These are phyloP conservation scores for Rattus rattus DNA, from an alignment of 2,113 vertebrate genomes.

Conservation along the genomic window DNA sequence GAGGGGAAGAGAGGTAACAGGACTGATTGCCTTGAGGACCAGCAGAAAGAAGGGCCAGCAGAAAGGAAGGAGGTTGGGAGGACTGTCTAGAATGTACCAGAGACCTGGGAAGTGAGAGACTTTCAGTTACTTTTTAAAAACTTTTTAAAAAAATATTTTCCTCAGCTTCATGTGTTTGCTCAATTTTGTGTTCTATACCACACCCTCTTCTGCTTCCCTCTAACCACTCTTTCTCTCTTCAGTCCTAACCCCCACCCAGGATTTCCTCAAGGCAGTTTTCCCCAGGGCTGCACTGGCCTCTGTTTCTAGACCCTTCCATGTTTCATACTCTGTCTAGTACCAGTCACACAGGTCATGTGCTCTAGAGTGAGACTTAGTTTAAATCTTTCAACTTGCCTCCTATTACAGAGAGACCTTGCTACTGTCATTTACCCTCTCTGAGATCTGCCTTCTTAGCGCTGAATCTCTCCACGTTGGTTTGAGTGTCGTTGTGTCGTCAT, in stretches of 20 bases:
- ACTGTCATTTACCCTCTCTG: not conserved
- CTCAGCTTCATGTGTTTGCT: not conserved
- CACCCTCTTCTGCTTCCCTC: not conserved
- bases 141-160: not conserved
- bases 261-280: not conserved
- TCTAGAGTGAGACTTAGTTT: not conserved
- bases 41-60: too few relatives aligned
- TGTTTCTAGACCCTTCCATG: not conserved
- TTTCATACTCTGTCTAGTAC: not conserved
- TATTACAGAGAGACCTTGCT: not conserved
- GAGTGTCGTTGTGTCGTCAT: not conserved
- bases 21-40: too few relatives aligned
- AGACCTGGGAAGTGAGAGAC: too few relatives aligned
- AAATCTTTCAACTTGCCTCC: not conserved
- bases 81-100: too few relatives aligned
- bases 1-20: too few relatives aligned
- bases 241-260: not conserved
- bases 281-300: not conserved
- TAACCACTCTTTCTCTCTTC: not conserved
- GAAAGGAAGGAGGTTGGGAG: too few relatives aligned
- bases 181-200: not conserved
- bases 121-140: too few relatives aligned
- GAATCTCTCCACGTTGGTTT: not conserved
- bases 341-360: not conserved
- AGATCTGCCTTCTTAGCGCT: not conserved